Evolutionary conservation across 2,888 invertebrate genomes (phyloP).

Genomic region (Agrotis clavis): DNA sequence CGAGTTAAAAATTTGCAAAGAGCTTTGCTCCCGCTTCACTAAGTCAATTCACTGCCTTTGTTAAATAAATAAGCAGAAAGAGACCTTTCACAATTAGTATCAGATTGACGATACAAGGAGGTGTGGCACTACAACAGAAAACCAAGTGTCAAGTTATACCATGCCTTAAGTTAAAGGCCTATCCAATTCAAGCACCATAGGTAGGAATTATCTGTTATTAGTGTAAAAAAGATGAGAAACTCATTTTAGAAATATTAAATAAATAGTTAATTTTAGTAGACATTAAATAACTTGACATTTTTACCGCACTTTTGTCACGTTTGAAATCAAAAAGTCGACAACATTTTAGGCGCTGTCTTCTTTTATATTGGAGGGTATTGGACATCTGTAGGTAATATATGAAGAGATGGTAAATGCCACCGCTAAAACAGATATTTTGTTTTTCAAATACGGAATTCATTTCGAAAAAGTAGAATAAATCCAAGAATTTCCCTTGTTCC

Average conservation of each 20-base stretch:
- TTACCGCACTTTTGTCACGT: slow-evolving; percentile 29
- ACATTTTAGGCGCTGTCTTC: slow-evolving; percentile 13
- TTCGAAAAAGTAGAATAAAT: neutral
- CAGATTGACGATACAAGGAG: slow-evolving; percentile 9
- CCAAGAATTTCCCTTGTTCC: neutral
- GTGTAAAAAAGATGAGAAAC: slow-evolving; percentile 29
- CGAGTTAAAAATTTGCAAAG: slow-evolving; percentile 10
- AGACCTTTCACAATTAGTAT: slow-evolving; percentile 16
- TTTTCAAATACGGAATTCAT: no score
- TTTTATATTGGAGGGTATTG: slow-evolving; percentile 12
- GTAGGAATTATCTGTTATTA: slow-evolving; percentile 57
- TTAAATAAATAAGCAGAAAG: slow-evolving; percentile 21
- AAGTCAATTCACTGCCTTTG: slow-evolving; percentile 29
- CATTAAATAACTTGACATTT: slow-evolving; percentile 53
- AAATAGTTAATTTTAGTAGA: slow-evolving; percentile 25
- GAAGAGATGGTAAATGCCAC: slow-evolving; percentile 50
- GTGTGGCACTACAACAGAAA: slow-evolving; percentile 9
- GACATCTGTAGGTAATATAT: slow-evolving; percentile 38
- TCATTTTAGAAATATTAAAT: slow-evolving; percentile 29
- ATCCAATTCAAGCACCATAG: slow-evolving; percentile 57
- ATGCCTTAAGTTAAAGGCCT: slow-evolving; percentile 50
- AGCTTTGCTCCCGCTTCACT: slow-evolving; percentile 47
- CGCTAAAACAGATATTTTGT: neutral
- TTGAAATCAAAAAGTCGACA: slow-evolving; percentile 29
- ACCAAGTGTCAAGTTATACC: slow-evolving; percentile 45